Evolutionary conservation across 2,797 vertebrate genomes (phyloP).

Genomic region (Pangasius larnaudii): DNA sequence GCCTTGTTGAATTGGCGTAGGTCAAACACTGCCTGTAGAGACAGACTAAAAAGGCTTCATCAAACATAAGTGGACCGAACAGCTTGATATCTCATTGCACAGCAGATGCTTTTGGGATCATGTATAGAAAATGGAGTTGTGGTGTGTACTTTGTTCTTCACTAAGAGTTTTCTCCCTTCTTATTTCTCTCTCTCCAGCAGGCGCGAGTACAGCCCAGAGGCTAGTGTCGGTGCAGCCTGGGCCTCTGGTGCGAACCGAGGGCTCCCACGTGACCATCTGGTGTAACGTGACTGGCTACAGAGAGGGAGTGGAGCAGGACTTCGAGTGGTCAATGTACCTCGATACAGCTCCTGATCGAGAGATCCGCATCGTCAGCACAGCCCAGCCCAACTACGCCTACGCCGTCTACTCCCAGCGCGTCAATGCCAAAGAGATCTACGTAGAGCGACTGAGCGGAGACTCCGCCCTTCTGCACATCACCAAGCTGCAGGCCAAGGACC

Average conservation of each 20-base stretch:
- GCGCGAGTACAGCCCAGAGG: constrained; percentile 76
- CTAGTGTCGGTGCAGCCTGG: constrained; percentile 83
- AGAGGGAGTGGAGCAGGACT: constrained; percentile 82
- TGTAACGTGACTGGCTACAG: constrained; percentile 85
- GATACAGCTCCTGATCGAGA: constrained; percentile 72
- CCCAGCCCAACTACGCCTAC: constrained; percentile 82
- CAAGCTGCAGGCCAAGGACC: constrained; percentile 81
- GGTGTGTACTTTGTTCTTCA: background rate
- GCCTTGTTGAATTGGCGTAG: constrained; percentile 25
- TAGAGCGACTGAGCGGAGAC: constrained; percentile 83
- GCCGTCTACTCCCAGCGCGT: constrained; percentile 79
- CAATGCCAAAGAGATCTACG: constrained; percentile 79
- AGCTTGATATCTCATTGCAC: constrained; percentile 19
- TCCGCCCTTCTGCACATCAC: constrained; percentile 85
- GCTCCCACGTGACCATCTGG: constrained; percentile 85
- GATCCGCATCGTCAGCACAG: constrained; percentile 90
- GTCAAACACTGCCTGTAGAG: constrained; percentile 5
- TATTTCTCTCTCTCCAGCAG: constrained; percentile 60
- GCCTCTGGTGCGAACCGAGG: constrained; percentile 80
- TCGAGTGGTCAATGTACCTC: constrained; percentile 91
- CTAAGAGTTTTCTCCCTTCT: constrained; percentile 29
- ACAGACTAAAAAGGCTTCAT: constrained; percentile 20
- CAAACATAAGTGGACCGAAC: constrained; percentile 13
- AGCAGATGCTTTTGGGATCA: background rate
- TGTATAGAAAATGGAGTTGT: background rate